A percentile compares a stretch with the other conserved stretches of the same genome.
phyloP scores from a whole-genome alignment of 2,888 invertebrate genomes.

The Drosophila antonietae region DNA sequence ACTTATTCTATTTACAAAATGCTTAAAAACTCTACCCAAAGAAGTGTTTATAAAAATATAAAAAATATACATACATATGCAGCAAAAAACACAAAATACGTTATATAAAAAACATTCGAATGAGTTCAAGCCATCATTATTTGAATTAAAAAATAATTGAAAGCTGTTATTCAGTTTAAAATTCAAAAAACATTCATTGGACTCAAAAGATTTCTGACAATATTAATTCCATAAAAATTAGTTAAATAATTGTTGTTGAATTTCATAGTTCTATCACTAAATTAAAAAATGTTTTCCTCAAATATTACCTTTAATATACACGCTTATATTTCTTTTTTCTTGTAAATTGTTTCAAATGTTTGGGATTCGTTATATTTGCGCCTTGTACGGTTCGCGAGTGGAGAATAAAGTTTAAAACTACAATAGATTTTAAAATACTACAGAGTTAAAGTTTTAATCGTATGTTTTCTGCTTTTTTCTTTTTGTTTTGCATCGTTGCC shows the following conservation, averaged over 20 bases:
- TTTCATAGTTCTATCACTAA: conserved; percentile 13
- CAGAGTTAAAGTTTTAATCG: conserved; percentile 53
- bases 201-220: conserved; percentile 10
- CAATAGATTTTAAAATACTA: conserved; percentile 70
- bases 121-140: conserved; percentile 6
- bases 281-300: conserved; percentile 14
- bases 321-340: conserved; percentile 12
- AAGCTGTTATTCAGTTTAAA: conserved; percentile 1
- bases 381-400: conserved; percentile 46
- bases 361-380: conserved; percentile 58
- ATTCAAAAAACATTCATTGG: conserved; percentile 16
- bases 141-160: conserved; percentile 4
- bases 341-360: conserved; percentile 47
- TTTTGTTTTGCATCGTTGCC: conserved; percentile 70
- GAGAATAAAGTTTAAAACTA: conserved; percentile 60
- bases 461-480: conserved; percentile 32
- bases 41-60: conserved; percentile 41
- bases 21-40: conserved; percentile 31
- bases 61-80: conserved; percentile 34
- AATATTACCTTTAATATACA: conserved; percentile 31
- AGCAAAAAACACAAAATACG: conserved; percentile 28
- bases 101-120: conserved; percentile 12
- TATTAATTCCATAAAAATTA: conserved; percentile 6
- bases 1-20: conserved; percentile 72
- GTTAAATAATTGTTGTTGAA: background rate